These are phyloP conservation scores for Blera fallax DNA, from an alignment of 2,888 invertebrate genomes.

Conservation along the genomic window DNA sequence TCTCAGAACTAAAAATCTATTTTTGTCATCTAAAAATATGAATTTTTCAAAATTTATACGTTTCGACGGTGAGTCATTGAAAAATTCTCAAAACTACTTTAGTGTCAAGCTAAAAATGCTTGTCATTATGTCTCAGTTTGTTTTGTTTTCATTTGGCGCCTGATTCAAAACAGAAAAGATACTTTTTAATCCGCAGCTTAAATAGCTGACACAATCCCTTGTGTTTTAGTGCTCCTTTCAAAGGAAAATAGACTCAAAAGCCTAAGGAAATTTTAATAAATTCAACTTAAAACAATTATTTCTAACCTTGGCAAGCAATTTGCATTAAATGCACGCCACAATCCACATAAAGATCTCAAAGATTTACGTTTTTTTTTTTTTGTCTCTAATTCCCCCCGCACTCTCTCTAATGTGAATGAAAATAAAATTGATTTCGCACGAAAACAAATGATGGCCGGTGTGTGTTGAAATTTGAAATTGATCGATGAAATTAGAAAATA, in stretches of 20 bases:
- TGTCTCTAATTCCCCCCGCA: background rate
- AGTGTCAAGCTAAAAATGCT: background rate
- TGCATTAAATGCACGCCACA: background rate
- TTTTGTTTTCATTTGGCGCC: no score
- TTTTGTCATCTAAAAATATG: conserved; percentile 7
- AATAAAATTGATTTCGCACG: conserved; percentile 26
- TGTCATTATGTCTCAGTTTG: background rate
- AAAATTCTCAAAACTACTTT: background rate
- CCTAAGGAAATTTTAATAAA: no score
- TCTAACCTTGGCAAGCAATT: conserved; percentile 6
- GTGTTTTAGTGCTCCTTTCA: background rate
- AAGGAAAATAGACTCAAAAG: background rate
- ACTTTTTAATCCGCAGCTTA: no score
- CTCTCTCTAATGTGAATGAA: background rate
- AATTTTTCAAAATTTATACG: background rate
- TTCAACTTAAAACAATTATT: background rate
- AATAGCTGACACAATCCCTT: background rate
- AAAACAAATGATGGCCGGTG: conserved; percentile 32
- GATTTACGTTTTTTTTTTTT: background rate
- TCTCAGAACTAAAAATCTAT: background rate
- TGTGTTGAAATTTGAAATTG: conserved; percentile 41
- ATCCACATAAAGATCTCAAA: background rate
- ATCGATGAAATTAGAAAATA: conserved; percentile 24
- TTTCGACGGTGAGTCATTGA: background rate
- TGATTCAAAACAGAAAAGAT: no score